Conservation (phyloP, 64 coral and sea anemone species). For the Cladopsammia gracilis region DNA sequence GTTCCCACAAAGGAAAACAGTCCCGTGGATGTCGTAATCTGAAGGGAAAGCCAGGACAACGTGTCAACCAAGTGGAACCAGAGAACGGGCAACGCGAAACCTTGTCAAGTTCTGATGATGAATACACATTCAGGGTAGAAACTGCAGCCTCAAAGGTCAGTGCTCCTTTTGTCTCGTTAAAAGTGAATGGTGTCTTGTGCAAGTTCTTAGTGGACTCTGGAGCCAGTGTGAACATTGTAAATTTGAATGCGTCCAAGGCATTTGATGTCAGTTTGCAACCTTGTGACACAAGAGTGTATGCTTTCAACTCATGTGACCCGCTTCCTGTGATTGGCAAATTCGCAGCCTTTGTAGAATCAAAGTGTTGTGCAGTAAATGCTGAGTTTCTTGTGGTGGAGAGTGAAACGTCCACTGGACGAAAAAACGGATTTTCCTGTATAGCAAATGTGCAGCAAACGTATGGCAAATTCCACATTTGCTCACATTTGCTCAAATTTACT, state of each 20-base stretch:
- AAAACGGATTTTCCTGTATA: too few relatives aligned
- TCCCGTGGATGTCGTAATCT: not conserved
- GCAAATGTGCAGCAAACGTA: too few relatives aligned
- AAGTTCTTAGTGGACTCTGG: not conserved
- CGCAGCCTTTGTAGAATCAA: constrained; percentile 38
- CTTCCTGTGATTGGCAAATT: constrained; percentile 25
- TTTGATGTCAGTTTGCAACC: constrained; percentile 11
- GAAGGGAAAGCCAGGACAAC: not conserved
- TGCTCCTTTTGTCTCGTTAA: constrained; percentile 45
- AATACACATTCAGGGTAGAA: not conserved
- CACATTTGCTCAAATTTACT: too few relatives aligned
- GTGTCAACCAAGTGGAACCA: not conserved
- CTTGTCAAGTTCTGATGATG: not conserved
- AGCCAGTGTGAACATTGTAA: too few relatives aligned
- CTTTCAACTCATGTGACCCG: constrained; percentile 36
- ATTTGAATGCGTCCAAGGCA: too few relatives aligned
- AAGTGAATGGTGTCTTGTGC: constrained; percentile 53
- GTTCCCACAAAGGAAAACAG: too few relatives aligned
- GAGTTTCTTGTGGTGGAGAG: constrained; percentile 43
- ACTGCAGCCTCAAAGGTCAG: not conserved
- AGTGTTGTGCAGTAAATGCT: constrained; percentile 13
- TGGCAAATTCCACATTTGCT: too few relatives aligned
- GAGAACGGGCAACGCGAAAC: not conserved
- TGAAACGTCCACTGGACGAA: too few relatives aligned
- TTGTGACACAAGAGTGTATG: constrained; percentile 50